Base-by-base conservation (phyloP, 2,888 invertebrate species). In the Drosophila conformis region DNA sequence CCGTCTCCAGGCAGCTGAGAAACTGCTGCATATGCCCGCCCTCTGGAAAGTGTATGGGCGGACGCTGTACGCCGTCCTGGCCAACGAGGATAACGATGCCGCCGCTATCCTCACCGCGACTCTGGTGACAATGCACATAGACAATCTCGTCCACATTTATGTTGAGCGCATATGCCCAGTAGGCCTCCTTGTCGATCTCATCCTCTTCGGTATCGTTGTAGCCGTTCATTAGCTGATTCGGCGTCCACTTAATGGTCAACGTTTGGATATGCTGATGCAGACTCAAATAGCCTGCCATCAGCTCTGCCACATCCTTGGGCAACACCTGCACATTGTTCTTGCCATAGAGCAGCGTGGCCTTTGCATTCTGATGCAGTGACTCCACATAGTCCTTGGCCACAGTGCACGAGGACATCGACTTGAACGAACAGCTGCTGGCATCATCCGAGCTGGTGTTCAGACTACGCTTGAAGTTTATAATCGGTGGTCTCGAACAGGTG, bases 141-240 rank as follows among this genome's bases (percentile, higher is more conserved):
- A 99, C 98, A 70, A 98, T 97, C 85, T 98, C 98, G 93, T 97
- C 97, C 29, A 99, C 95, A 82, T 96, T 96, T 29, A 98, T 96
- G 92, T 97, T 97, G 72, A 99, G 94, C 0, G 98, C 98, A 94
- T 98, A 98, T 79, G 98, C 97, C 98, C 98, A 99, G 92, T 96
- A 97, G 7, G 95, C 94, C 80, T 96, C 96, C 93, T 97, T 96
- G 82, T 97, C 96, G 60, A 95, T 94, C 1, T 84, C 87, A 83
- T 96, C 96, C 68, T 94, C 94, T 79, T 96, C 96, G 73, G 94
- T 94, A 82, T 96, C 96, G 4, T 95, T 94, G 81, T 96, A 96
- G 0, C 97, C 97, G 91, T 98, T 98, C 98, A 99, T 99, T 57
- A 99, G 94, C 92, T 98, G 98, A 93, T 99, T 99, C 0, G 99